A percentile compares a stretch with the other conserved stretches of the same genome.
These are phyloP conservation scores for Calliopsis andreniformis DNA, from an alignment of 1,140 invertebrate genomes.

Conservation along the genomic window DNA sequence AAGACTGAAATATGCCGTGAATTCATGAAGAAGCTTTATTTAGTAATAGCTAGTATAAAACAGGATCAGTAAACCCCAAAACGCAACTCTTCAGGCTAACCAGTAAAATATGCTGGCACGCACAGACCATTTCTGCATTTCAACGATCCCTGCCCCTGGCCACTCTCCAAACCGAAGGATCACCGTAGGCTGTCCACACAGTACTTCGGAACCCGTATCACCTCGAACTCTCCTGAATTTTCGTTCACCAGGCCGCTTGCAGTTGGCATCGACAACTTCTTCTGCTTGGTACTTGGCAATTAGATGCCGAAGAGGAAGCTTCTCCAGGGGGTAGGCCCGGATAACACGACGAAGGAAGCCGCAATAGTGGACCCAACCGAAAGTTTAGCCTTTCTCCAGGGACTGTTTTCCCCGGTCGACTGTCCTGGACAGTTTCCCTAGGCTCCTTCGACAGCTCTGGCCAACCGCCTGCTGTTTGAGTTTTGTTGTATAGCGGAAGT, in stretches of 20 bases:
- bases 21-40: no score
- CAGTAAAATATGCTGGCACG: no score
- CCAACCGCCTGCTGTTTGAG: slow-evolving; percentile 19
- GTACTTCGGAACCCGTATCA: not conserved
- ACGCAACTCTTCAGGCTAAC: no score
- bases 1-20: no score
- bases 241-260: not conserved
- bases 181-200: not conserved
- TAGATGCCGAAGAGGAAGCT: slow-evolving; percentile 15
- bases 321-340: not conserved
- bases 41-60: no score
- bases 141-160: not conserved
- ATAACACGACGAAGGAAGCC: slow-evolving; percentile 36
- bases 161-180: not conserved
- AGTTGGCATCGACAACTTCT: slow-evolving; percentile 18
- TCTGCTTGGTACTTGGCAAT: slow-evolving; percentile 24
- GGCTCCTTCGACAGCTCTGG: slow-evolving; percentile 19
- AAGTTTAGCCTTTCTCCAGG: slow-evolving; percentile 28
- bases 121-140: not conserved
- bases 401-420: slow-evolving; percentile 12
- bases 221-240: not conserved
- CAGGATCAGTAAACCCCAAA: no score
- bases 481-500: not conserved
- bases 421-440: slow-evolving; percentile 7
- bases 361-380: slow-evolving; percentile 30